Percentiles rank a stretch among this genome's conserved stretches.
These are phyloP conservation scores for Lates japonicus DNA, from an alignment of 2,797 vertebrate species.

Conservation along the genomic window DNA sequence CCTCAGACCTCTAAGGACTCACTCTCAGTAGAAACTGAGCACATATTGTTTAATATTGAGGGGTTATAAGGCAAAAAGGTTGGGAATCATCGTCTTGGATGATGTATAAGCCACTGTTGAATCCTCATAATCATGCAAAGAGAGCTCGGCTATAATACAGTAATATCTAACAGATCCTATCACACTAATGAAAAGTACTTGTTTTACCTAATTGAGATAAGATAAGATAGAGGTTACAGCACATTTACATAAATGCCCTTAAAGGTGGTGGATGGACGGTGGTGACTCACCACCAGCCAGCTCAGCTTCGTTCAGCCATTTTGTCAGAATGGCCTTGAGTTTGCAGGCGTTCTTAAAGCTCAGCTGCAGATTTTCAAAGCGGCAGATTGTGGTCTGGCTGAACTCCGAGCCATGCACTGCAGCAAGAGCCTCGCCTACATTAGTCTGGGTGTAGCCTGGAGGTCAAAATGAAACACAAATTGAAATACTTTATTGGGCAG, in stretches of 20 bases:
- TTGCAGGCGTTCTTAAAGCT: conserved; percentile 99
- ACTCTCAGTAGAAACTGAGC: not conserved
- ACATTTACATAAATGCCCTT: conserved; percentile 24
- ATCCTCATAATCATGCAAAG: not conserved
- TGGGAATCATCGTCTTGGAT: not conserved
- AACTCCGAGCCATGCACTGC: conserved; percentile 99
- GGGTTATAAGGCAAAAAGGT: not conserved
- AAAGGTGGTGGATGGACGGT: conserved; percentile 10
- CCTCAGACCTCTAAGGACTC: not conserved
- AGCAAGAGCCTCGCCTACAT: conserved; percentile 98
- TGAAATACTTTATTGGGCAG: conserved; percentile 30
- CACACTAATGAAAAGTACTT: conserved; percentile 3
- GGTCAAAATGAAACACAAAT: conserved; percentile 45
- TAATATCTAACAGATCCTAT: not conserved
- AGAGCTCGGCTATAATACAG: not conserved
- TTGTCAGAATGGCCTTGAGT: conserved; percentile 96
- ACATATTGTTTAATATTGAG: not conserved
- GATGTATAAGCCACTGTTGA: not conserved
- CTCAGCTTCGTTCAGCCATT: conserved; percentile 98
- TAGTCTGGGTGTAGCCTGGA: conserved; percentile 98
- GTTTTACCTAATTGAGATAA: conserved; percentile 6
- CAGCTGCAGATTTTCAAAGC: conserved; percentile 98
- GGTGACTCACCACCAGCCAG: conserved; percentile 94
- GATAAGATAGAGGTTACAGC: not conserved
- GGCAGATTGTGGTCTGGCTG: conserved; percentile 99